Base-by-base conservation (phyloP, 53 echinoderm and acorn worm species). In the Stichopus horrens region DNA sequence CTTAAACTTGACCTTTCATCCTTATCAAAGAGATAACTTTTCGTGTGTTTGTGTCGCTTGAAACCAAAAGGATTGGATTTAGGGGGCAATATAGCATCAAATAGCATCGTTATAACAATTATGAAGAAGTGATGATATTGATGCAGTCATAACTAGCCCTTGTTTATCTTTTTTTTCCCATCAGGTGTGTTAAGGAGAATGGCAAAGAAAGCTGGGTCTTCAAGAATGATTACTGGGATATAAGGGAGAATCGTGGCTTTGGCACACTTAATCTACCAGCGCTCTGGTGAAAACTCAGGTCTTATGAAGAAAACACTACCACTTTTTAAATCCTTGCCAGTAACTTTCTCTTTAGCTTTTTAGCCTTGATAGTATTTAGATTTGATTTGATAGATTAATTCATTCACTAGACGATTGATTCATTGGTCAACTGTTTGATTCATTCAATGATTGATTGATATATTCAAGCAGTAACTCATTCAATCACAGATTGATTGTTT, bases 191-290 rank as follows among this genome's bases (percentile, higher is more conserved):
- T 67, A 92, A 88, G 83, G 93, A 88, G 85, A 89, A 88, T 76
- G 88, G 94, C 88, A 96, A 94, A 89, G 96, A 99, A 86, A 83
- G 80, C 59, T 96, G 99, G 92, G 89, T 92, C 23, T 99, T 88
- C 83, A 96, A 94, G 83, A 92, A 91, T 11, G 94, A 96, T 55
- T 99, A 99, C 91, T 99, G 99, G 99, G 88, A 92, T 21, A 13
- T 89, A 59, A 75, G 94, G 51, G 88, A 94, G 54, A 94, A 93
- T 86, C 90, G 90, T n/a, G 92, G 92, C 23, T 99, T 99, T 66
- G 67, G 18, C 23, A 11, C 85, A 51, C 68, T 85, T 67, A 53
- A 52, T 52, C 23, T 85, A 52, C 63, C 85, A 63, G 11, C 65
- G 22, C 67, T 85, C 4, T 85, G 85, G 85, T 85, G 63, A 85